Evolutionary conservation across 1,140 invertebrate species (phyloP), one percentile per base, ranked within the genome.

Genomic region (Pemphigus obesinymphae): DNA sequence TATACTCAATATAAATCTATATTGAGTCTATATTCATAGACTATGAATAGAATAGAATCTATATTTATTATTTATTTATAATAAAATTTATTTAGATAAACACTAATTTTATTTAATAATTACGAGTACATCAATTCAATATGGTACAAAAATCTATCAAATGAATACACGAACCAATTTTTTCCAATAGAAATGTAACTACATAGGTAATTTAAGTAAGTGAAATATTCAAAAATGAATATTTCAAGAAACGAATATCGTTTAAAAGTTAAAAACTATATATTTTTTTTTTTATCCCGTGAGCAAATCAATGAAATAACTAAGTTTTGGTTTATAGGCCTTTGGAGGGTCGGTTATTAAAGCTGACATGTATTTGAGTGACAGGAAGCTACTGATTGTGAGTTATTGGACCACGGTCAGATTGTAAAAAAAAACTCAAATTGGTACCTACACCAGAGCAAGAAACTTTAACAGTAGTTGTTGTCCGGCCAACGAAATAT

Each of bases 391-490:
- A 50, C 31, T 58, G 34, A 78, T 58, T 58, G 13, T 58, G 40
- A 37, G 31, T 40, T 58, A 58, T 58, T 17, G 50, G 11, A 55
- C 73, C 34, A n/a, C n/a, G n/a, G n/a, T n/a, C n/a, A n/a, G n/a
- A n/a, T n/a, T n/a, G n/a, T 78, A 58, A 78, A 78, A 78, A 75
- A 58, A 8, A 58, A 78, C 11, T 76, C 50, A 20, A 37, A 78
- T n/a, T n/a, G n/a, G n/a, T 78, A 58, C 50, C n/a, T 63, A 34
- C 7, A 55, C 73, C 50, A 1, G 53, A 34, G 48, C 73, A 78
- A 78, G 53, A 78, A 78, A 78, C 73, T 26, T 55, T 58, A 78
- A 34, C 34, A 20, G 31, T 78, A 58, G 73, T 78, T 78, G 73
- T 78, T 78, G 50, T 78, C 50, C 53, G 48, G 53, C 53, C 73